These are phyloP conservation scores for Drosophila mayaguana DNA, from an alignment of 2,888 invertebrate species.

Conservation along the genomic window DNA sequence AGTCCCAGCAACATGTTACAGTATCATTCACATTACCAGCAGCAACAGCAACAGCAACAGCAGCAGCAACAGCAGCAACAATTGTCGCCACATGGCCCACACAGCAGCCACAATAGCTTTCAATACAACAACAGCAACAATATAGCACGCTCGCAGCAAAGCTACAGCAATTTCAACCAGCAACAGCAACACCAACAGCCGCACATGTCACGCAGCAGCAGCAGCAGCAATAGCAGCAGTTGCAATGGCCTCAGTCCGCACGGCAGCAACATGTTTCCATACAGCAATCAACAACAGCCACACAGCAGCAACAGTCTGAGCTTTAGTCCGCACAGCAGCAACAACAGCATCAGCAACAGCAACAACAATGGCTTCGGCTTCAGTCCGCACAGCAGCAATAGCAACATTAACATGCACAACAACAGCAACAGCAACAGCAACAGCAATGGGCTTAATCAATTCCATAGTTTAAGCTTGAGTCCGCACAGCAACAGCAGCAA, in stretches of 20 bases:
- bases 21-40: conserved; percentile 21
- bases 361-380: conserved; percentile 3
- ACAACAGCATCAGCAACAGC: background rate
- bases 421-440: conserved; percentile 1
- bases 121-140: conserved; percentile 19
- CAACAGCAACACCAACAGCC: conserved; percentile 13
- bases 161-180: conserved; percentile 17
- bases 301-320: conserved; percentile 13
- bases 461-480: conserved; percentile 22
- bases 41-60: conserved; percentile 40
- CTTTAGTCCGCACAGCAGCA: conserved; percentile 4
- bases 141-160: conserved; percentile 10
- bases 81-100: conserved; percentile 29
- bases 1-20: conserved; percentile 30
- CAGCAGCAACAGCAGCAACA: conserved; percentile 29
- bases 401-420: background rate
- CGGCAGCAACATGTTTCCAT: conserved; percentile 12
- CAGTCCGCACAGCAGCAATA: conserved; percentile 4
- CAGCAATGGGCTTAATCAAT: background rate
- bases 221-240: conserved; percentile 11
- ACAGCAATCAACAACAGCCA: conserved; percentile 12
- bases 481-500: conserved; percentile 18
- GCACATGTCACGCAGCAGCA: conserved; percentile 19
- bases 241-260: conserved; percentile 20
- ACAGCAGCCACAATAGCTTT: conserved; percentile 31